Conservation (phyloP, 2,113 vertebrate species). For the Heterocephalus glaber region DNA sequence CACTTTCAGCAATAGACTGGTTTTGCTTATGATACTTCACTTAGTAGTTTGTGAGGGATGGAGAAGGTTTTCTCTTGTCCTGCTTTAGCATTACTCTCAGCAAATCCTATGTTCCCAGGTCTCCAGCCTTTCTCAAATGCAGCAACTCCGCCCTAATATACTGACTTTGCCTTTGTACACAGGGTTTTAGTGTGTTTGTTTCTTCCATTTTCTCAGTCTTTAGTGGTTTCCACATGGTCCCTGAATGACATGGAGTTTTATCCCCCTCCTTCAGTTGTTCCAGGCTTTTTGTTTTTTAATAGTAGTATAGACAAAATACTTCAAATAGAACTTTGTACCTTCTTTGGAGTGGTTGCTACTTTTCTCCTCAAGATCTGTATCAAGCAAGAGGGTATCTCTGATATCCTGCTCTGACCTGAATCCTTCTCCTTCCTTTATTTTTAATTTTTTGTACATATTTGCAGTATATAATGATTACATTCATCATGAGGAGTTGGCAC, state of each 20-base stretch:
- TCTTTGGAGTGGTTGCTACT: background rate
- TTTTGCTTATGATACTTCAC: background rate
- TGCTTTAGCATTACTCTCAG: background rate
- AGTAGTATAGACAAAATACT: background rate
- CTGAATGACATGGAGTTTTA: background rate
- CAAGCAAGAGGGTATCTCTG: background rate
- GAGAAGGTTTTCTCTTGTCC: background rate
- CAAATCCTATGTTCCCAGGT: background rate
- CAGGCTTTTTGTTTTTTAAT: background rate
- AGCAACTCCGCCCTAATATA: background rate
- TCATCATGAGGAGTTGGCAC: background rate
- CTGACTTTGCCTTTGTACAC: background rate
- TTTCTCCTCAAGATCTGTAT: background rate
- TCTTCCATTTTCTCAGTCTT: background rate
- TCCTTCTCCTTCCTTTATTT: background rate
- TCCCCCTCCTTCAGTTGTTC: background rate
- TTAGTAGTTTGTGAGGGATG: background rate
- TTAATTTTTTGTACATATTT: background rate
- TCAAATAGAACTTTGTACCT: background rate
- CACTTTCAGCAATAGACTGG: background rate
- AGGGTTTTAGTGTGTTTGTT: background rate
- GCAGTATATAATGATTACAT: background rate
- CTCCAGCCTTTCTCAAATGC: background rate
- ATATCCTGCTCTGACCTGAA: background rate
- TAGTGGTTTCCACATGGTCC: background rate